Evolutionary conservation across 2,113 vertebrate genomes (phyloP).

Genomic region (Peromyscus polionotus): DNA sequence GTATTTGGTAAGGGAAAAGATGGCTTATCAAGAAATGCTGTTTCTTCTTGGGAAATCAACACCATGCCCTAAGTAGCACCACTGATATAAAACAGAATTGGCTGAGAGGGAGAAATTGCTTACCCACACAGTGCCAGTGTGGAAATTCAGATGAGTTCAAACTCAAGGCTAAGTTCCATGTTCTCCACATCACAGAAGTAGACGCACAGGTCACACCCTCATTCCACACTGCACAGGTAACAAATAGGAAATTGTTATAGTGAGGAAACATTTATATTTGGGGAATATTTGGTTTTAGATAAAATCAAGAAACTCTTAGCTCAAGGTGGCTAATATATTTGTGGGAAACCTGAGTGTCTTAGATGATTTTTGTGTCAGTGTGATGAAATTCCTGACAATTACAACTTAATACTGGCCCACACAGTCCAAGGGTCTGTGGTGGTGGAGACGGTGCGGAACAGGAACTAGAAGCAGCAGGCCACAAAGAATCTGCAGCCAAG

Average conservation of each 20-base stretch:
- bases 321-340: background rate
- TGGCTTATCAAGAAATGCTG: conserved; percentile 34
- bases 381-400: background rate
- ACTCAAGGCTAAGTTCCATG: background rate
- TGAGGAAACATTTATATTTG: background rate
- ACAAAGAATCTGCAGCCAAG: background rate
- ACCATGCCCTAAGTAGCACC: background rate
- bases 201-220: background rate
- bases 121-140: background rate
- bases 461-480: background rate
- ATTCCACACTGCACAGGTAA: background rate
- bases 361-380: background rate
- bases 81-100: conserved; percentile 46
- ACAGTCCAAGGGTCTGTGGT: background rate
- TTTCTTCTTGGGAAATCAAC: conserved; percentile 26
- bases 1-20: background rate
- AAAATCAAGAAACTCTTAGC: conserved; percentile 15
- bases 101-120: background rate
- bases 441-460: too few relatives aligned
- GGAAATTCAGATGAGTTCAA: background rate
- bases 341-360: background rate
- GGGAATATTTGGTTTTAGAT: conserved; percentile 6
- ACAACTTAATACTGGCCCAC: background rate
- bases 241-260: background rate
- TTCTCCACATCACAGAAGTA: background rate